phyloP scores from a whole-genome alignment of 1,140 invertebrate species.

The Drosophila oshimai region DNA sequence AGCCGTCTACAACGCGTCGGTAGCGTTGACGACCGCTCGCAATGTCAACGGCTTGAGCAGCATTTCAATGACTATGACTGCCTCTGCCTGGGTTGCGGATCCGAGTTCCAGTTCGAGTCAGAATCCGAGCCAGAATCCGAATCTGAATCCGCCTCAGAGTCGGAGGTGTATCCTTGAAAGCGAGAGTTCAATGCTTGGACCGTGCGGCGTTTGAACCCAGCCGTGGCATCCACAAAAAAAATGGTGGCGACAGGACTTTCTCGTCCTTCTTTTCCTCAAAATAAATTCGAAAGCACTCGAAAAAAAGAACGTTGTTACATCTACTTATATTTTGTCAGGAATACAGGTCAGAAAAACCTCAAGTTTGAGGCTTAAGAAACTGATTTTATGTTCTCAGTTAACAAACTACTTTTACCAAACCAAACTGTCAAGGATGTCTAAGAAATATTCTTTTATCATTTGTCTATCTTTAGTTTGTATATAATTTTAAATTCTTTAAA shows the following conservation, averaged over 20 bases:
- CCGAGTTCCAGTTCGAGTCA: constrained; percentile 27
- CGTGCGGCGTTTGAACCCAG: constrained; percentile 63
- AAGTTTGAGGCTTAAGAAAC: too few species aligned
- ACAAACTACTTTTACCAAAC: too few species aligned
- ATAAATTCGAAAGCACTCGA: not conserved
- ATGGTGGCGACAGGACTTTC: constrained; percentile 14
- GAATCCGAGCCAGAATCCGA: not conserved
- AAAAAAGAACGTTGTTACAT: not conserved
- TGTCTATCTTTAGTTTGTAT: too few species aligned
- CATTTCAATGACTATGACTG: constrained; percentile 38
- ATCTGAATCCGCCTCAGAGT: not conserved
- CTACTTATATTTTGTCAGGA: too few species aligned
- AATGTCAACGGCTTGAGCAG: constrained; percentile 69
- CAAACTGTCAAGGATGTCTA: too few species aligned
- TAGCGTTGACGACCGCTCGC: constrained; percentile 64
- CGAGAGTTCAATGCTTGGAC: constrained; percentile 76
- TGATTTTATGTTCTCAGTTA: too few species aligned
- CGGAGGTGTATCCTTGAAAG: constrained; percentile 68
- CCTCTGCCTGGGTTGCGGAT: constrained; percentile 14
- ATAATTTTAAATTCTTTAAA: too few species aligned
- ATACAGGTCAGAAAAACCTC: too few species aligned
- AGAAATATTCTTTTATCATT: too few species aligned
- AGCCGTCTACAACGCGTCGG: constrained; percentile 33
- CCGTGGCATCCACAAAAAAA: constrained; percentile 15
- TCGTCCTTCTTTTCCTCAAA: not conserved